Base-by-base conservation (phyloP, 2,113 vertebrate species). In the Phainopepla nitens region DNA sequence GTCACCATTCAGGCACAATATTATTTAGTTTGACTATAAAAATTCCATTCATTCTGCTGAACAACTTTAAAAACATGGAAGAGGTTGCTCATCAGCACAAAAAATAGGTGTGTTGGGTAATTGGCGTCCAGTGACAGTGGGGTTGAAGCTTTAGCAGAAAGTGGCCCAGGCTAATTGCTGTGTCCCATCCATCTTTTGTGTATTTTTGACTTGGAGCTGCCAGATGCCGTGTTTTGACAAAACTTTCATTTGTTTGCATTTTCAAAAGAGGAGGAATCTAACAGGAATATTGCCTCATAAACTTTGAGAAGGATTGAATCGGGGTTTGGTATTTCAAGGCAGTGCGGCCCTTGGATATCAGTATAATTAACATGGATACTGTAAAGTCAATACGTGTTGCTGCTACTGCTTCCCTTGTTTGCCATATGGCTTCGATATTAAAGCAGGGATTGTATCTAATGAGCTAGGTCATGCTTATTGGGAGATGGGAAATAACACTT, bases 361-460 rank as follows among this genome's bases (percentile, higher is more conserved):
- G 54, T 62, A 28, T 90, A 84, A 88, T 95, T 96, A 94, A 82
- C n/a, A 61, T n/a, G 24, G 60, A 68, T 78, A 49, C 50, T 73
- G 36, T 93, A 82, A 91, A 92, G 82, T 77, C 77, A 87, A 9
- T 89, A 61, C 41, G 56, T 61, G 53, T 86, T 77, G 29, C 64
- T 87, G 47, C 53, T 92, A 96, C 53, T 73, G 60, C 92, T 82
- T 97, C 76, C 56, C 75, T 93, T 86, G 68, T 95, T 93, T 93
- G 68, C 80, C 87, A 4, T 87, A 39, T 89, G 70, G 53, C 73
- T 96, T 95, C 82, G 83, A 89, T 95, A 69, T 89, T 87, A 94
- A 77, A 86, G 75, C 44, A 87, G 39, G 80, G 69, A 60, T 94
- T 77, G 18, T 76, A 71, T 87, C 85, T 96, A 79, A 82, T 73